Base-by-base conservation (phyloP, 2,797 vertebrate species). In the Antennarius maculatus region DNA sequence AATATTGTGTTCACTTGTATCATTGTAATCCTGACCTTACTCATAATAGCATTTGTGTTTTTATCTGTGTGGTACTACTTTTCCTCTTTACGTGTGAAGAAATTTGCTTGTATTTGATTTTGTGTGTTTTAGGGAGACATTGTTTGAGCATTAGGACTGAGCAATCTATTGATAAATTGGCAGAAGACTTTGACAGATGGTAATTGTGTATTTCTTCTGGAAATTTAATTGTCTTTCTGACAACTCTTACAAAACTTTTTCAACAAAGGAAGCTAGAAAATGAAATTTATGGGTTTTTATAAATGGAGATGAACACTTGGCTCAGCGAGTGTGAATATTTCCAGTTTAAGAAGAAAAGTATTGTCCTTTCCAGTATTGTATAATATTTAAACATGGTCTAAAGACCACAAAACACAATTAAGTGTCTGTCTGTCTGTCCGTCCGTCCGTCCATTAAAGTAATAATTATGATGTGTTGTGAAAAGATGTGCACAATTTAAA, bases 71-170 rank as follows among this genome's bases (percentile, higher is more conserved):
- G 5, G 45, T 60, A 61, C 6, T 58, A 18, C 46, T 29, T 7
- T 52, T 41, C 6, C 6, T 50, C 5, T 28, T 45, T 5, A 5
- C 61, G n/a, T 66, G 12, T 65, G 41, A n/a, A 54, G n/a, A 74
- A 5, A n/a, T n/a, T 49, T 39, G 29, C 43, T 29, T 23, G 5
- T 42, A 39, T 57, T 18, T 9, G 37, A 39, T 9, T 11, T 53
- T 57, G 28, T 0, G 18, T 14, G 51, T 23, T 23, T 7, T 13
- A 39, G 14, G 54, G 27, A 52, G 50, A 15, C 3, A 5, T 31
- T 29, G 6, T 3, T 23, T 34, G 42, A 53, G 8, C 28, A 7
- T 15, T n/a, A 6, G 51, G 29, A 6, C 13, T 23, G n/a, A 16
- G 60, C 49, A 2, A 57, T 49, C 7, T 18, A 23, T 43, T 43